Evolutionary conservation across 2,888 invertebrate genomes (phyloP).

Genomic region (Cantharis lateralis): DNA sequence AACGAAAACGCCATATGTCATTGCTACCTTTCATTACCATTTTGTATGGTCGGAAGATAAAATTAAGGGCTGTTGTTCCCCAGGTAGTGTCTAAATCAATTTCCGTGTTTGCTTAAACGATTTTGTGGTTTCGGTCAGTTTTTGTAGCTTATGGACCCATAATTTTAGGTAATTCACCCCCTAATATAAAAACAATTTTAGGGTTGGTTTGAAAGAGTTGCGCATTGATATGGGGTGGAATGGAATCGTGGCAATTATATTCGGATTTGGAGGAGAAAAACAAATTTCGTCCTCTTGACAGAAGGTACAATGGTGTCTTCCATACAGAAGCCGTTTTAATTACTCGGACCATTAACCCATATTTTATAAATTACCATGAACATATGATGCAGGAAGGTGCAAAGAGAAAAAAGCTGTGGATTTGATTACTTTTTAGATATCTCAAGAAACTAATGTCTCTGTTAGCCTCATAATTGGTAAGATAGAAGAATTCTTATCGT

Average conservation of each 20-base stretch:
- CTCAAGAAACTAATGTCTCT: conserved; percentile 14
- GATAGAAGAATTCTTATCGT: conserved; percentile 25
- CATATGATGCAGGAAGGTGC: neutral
- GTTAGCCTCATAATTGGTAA: conserved; percentile 26
- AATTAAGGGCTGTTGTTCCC: conserved; percentile 21
- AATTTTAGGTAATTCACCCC: neutral
- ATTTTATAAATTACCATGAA: neutral
- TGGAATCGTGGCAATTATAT: neutral
- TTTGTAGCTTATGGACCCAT: neutral
- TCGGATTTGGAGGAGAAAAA: neutral
- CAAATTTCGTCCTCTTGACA: neutral
- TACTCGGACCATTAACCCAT: neutral
- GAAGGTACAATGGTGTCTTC: neutral
- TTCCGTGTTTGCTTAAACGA: conserved; percentile 19
- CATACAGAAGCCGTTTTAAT: neutral
- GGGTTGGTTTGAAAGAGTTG: neutral
- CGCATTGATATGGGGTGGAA: neutral
- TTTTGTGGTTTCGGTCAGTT: conserved; percentile 13
- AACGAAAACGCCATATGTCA: conserved; percentile 38
- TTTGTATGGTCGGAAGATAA: conserved; percentile 5
- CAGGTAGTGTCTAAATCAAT: conserved; percentile 2
- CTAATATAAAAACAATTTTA: neutral
- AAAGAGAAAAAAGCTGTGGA: neutral
- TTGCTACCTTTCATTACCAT: conserved; percentile 21
- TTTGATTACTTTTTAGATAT: neutral